phyloP scores from a whole-genome alignment of 2,888 invertebrate species.

The Chrysolina oricalcia region DNA sequence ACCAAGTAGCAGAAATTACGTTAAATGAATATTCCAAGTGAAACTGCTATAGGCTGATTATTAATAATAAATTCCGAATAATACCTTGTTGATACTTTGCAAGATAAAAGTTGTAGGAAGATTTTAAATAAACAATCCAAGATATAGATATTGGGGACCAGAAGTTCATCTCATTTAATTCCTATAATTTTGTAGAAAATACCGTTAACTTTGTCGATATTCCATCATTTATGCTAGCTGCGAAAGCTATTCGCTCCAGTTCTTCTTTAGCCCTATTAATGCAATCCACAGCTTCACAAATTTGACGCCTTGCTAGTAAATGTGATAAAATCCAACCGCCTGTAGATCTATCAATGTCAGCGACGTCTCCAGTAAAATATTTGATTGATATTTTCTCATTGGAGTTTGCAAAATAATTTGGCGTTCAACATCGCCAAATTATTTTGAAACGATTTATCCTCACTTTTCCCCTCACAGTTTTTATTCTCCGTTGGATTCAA shows the following conservation, averaged over 20 bases:
- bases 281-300: slow-evolving; percentile 75
- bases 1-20: slow-evolving; percentile 11
- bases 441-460: slow-evolving; percentile 80
- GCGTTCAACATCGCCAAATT: too few species aligned
- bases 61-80: slow-evolving; percentile 48
- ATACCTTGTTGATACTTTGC: slow-evolving; percentile 15
- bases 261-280: slow-evolving; percentile 76
- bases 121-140: slow-evolving; percentile 4
- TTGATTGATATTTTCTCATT: slow-evolving; percentile 74
- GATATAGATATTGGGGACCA: slow-evolving; percentile 90
- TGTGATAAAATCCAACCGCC: slow-evolving; percentile 80
- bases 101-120: slow-evolving; percentile 16
- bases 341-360: slow-evolving; percentile 69
- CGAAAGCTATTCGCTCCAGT: slow-evolving; percentile 54
- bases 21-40: slow-evolving; percentile 34
- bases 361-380: slow-evolving; percentile 75
- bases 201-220: slow-evolving; percentile 63
- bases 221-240: slow-evolving; percentile 62
- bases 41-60: slow-evolving; percentile 44
- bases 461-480: slow-evolving; percentile 58
- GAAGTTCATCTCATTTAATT: slow-evolving; percentile 87
- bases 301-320: slow-evolving; percentile 79
- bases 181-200: slow-evolving; percentile 79
- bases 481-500: slow-evolving; percentile 58
- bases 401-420: slow-evolving; percentile 76